Percentiles rank a stretch among this genome's conserved stretches.
phyloP scores from a whole-genome alignment of 2,797 vertebrate species.

The Arnoldichthys spilopterus region DNA sequence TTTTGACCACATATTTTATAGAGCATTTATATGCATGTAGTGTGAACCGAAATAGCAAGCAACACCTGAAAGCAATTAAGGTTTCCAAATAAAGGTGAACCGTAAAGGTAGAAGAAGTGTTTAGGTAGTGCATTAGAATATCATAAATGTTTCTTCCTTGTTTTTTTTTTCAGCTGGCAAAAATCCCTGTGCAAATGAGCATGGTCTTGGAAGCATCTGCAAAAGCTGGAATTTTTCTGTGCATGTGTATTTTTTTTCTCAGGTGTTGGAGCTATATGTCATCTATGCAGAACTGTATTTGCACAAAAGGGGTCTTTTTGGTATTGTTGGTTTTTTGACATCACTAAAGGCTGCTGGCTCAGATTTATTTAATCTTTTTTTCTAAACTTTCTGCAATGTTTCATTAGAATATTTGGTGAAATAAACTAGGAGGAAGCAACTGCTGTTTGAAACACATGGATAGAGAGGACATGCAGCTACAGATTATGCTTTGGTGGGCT shows the following conservation, averaged over 20 bases:
- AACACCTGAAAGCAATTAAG: conserved; percentile 77
- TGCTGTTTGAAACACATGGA: neutral
- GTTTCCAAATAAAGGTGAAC: conserved; percentile 72
- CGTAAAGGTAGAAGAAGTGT: conserved; percentile 55
- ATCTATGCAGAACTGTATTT: conserved; percentile 25
- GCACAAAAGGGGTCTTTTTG: conserved; percentile 11
- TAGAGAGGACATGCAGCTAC: conserved; percentile 13
- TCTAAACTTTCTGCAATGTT: conserved; percentile 17
- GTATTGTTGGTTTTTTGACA: conserved; percentile 12
- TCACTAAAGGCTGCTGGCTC: neutral
- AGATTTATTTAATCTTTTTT: conserved; percentile 34
- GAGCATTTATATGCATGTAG: conserved; percentile 70
- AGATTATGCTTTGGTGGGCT: conserved; percentile 13
- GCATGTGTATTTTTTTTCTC: conserved; percentile 25
- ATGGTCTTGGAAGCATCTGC: conserved; percentile 1
- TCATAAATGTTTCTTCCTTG: conserved; percentile 56
- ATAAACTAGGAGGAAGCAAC: conserved; percentile 25
- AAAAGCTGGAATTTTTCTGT: conserved; percentile 6
- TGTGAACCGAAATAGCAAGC: conserved; percentile 70
- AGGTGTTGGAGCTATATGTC: conserved; percentile 28
- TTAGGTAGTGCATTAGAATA: conserved; percentile 56
- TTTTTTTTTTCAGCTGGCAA: conserved; percentile 47
- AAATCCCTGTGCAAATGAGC: conserved; percentile 12
- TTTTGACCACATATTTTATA: conserved; percentile 61
- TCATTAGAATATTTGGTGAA: conserved; percentile 16